phyloP scores from a whole-genome alignment of 2,888 invertebrate species.

The Balanococcus diminutus region DNA sequence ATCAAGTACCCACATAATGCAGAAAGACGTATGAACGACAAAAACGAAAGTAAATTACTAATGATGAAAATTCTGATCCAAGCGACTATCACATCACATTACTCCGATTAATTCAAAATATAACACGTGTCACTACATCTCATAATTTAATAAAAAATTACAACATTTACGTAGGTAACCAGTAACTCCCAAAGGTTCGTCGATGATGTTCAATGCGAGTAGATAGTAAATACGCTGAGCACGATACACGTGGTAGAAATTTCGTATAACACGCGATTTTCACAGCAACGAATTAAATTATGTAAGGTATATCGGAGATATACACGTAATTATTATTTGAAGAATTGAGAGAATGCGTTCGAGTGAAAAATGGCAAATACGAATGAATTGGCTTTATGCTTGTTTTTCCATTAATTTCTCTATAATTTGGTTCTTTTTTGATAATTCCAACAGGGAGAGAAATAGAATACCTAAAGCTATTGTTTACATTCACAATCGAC shows the following conservation, averaged over 20 bases:
- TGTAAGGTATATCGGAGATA: neutral
- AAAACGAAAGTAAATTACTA: neutral
- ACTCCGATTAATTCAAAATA: conserved; percentile 1
- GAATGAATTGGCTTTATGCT: neutral
- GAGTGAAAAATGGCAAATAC: neutral
- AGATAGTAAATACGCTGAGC: no score
- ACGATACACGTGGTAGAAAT: neutral
- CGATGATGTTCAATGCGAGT: neutral
- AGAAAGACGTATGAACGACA: neutral
- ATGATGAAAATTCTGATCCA: neutral
- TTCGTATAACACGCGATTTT: neutral
- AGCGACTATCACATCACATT: neutral
- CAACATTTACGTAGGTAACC: neutral
- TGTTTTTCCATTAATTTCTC: neutral
- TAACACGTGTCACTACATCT: conserved; percentile 5
- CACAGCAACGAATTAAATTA: neutral
- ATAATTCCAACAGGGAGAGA: no score
- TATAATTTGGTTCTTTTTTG: no score
- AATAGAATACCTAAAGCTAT: neutral
- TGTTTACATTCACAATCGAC: neutral
- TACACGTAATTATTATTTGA: neutral
- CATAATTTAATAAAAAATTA: conserved; percentile 19
- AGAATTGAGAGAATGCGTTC: neutral
- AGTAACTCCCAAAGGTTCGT: neutral
- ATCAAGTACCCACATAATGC: neutral